phyloP scores from a whole-genome alignment of 2,797 vertebrate species.

The Pseudopleuronectes americanus region DNA sequence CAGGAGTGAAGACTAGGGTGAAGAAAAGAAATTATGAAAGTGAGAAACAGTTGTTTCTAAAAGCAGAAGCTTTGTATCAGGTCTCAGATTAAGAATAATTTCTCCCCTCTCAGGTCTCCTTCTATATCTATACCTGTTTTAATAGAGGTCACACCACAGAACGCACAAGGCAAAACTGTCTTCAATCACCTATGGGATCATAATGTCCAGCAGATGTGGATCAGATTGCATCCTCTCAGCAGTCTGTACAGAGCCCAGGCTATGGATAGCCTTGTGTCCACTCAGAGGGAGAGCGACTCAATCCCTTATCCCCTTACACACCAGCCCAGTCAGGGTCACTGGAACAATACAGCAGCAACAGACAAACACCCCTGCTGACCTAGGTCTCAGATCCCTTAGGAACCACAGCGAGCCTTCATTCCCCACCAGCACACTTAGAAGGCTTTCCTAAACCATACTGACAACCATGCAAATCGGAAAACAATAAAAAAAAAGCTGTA shows the following conservation, averaged over 20 bases:
- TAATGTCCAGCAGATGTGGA: conserved; percentile 72
- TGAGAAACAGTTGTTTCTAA: not conserved
- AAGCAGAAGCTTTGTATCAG: not conserved
- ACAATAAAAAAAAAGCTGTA: conserved; percentile 6
- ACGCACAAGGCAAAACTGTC: conserved; percentile 31
- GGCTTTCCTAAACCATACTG: conserved; percentile 29
- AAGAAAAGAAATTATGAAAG: not conserved
- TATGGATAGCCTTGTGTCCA: conserved; percentile 78
- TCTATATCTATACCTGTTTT: conserved; percentile 11
- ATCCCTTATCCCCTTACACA: conserved; percentile 82
- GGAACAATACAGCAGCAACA: conserved; percentile 77
- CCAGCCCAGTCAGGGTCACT: conserved; percentile 73
- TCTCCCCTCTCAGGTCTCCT: conserved; percentile 7
- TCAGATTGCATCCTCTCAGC: conserved; percentile 83
- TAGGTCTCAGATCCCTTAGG: conserved; percentile 76
- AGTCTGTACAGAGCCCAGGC: conserved; percentile 59
- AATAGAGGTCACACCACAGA: conserved; percentile 19
- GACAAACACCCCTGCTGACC: conserved; percentile 76
- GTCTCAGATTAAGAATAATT: conserved; percentile 1
- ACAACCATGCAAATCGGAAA: conserved; percentile 29
- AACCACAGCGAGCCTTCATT: conserved; percentile 56
- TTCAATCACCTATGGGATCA: conserved; percentile 59
- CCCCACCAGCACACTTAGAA: conserved; percentile 19
- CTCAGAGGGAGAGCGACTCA: conserved; percentile 79
- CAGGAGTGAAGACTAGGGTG: not conserved